Evolutionary conservation across 2,113 vertebrate species (phyloP).

Genomic region (Cyprinodon tularosa): DNA sequence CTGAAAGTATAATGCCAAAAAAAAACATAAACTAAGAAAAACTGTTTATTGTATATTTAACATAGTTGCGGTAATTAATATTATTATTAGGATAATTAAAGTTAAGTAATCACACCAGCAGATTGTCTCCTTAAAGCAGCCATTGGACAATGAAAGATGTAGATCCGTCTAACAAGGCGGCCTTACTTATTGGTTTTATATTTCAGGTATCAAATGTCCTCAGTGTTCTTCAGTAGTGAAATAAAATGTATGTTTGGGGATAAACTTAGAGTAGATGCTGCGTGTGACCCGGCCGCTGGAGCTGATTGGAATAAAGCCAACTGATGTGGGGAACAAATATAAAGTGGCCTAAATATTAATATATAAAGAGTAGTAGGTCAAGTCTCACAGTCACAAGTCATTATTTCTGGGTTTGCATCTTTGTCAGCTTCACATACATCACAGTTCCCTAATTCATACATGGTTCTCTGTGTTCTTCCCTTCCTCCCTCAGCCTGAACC

Average conservation of each 20-base stretch:
- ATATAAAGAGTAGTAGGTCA: neutral
- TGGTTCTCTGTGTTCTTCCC: neutral
- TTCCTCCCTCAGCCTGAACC: slow-evolving; percentile 29
- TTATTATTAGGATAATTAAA: neutral
- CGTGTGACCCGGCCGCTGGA: too few relatives aligned
- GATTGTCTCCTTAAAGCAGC: neutral
- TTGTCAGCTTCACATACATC: neutral
- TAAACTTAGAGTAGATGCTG: too few relatives aligned
- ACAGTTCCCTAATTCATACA: slow-evolving; percentile 10
- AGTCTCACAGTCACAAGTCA: neutral
- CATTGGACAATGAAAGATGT: neutral
- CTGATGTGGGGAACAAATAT: too few relatives aligned
- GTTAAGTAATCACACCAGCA: neutral
- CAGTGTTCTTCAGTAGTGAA: neutral
- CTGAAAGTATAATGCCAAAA: neutral
- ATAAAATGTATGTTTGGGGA: neutral
- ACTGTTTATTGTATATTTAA: neutral
- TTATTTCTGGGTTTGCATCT: neutral
- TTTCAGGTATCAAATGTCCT: neutral
- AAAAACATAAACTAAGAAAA: neutral
- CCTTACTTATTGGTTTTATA: neutral
- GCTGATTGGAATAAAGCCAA: neutral
- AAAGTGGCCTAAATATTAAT: too few relatives aligned
- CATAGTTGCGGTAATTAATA: neutral
- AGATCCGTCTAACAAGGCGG: neutral